These are phyloP conservation scores for Yponomeuta plumbellus DNA, from an alignment of 2,888 invertebrate genomes.

Conservation along the genomic window DNA sequence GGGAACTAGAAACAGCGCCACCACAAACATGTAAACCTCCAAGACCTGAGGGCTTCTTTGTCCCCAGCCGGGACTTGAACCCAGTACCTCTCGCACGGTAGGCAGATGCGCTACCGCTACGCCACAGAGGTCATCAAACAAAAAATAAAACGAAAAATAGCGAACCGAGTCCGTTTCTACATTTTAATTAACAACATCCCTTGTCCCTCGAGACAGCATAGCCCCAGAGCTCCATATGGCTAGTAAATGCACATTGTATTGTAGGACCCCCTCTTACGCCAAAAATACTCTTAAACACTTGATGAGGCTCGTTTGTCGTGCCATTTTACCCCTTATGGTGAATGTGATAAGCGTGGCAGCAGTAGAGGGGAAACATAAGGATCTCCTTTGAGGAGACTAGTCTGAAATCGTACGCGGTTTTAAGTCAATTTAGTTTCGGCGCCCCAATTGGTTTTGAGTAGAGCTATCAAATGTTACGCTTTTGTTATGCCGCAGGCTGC, in stretches of 20 bases:
- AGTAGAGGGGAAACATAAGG: constrained; percentile 20
- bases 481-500: neutral
- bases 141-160: neutral
- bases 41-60: too few species aligned
- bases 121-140: too few species aligned
- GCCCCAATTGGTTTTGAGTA: neutral
- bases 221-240: constrained; percentile 70
- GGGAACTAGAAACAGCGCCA: too few species aligned
- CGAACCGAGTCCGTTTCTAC: constrained; percentile 3
- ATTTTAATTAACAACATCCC: constrained; percentile 14
- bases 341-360: neutral
- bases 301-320: constrained; percentile 24
- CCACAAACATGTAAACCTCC: too few species aligned
- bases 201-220: neutral
- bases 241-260: constrained; percentile 70
- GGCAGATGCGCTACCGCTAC: too few species aligned
- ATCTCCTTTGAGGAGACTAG: neutral
- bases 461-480: neutral
- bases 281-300: constrained; percentile 1
- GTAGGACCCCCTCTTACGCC: constrained; percentile 34
- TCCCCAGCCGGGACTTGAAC: too few species aligned
- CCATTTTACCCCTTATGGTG: constrained; percentile 20
- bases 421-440: constrained; percentile 7
- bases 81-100: too few species aligned
- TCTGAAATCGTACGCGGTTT: constrained; percentile 30